A percentile compares a stretch with the other conserved stretches of the same genome.
These are phyloP conservation scores for Ectropis crepuscularia DNA, from an alignment of 2,888 invertebrate genomes.

Conservation along the genomic window DNA sequence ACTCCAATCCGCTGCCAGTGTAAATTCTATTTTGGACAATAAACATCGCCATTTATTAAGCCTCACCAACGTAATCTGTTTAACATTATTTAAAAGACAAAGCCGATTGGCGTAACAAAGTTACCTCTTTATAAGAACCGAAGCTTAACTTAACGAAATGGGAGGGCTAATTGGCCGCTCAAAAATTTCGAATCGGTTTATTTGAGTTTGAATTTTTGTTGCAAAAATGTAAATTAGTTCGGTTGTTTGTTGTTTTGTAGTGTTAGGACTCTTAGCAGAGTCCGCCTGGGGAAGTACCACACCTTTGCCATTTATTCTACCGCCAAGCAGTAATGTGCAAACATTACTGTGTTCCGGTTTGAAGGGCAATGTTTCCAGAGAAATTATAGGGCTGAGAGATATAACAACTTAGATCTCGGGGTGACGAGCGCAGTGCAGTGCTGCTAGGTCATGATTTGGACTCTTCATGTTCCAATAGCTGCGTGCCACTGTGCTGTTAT, in stretches of 20 bases:
- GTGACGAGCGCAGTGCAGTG: too few relatives aligned
- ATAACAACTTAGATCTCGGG: too few relatives aligned
- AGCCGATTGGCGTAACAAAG: constrained; percentile 26
- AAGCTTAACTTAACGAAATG: constrained; percentile 21
- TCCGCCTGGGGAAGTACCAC: too few relatives aligned
- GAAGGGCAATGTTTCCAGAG: too few relatives aligned
- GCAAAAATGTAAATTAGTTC: background rate
- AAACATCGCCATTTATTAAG: constrained; percentile 9
- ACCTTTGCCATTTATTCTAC: too few relatives aligned
- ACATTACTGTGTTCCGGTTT: too few relatives aligned
- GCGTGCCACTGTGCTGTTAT: too few relatives aligned
- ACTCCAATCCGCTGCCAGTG: background rate
- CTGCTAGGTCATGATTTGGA: too few relatives aligned
- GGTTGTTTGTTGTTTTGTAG: background rate
- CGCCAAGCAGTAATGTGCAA: too few relatives aligned
- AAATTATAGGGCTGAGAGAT: too few relatives aligned
- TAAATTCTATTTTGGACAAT: background rate
- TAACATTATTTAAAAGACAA: constrained; percentile 28
- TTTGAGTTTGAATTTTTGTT: constrained; percentile 15
- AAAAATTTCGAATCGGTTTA: constrained; percentile 18
- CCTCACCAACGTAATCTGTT: constrained; percentile 15
- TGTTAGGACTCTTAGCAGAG: too few relatives aligned
- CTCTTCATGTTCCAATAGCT: too few relatives aligned
- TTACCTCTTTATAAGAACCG: constrained; percentile 27
- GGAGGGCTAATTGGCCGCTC: constrained; percentile 19